Evolutionary conservation across 2,888 invertebrate genomes (phyloP).

Genomic region (Dinocampus coccinellae): DNA sequence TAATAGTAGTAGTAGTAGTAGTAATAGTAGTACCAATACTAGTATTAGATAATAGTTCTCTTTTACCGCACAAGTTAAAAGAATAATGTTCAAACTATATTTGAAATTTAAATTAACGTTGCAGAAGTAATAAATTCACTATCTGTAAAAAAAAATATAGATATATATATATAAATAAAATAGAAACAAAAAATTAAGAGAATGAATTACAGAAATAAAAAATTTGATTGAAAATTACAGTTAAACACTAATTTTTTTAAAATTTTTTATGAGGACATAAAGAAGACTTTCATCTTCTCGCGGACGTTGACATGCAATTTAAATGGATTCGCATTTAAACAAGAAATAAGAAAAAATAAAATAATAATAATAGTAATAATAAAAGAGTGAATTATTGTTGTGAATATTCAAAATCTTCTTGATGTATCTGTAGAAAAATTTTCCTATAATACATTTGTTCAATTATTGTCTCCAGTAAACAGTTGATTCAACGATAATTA

Average conservation of each 20-base stretch:
- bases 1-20: too few species aligned
- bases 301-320: not conserved
- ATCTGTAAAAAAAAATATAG: not conserved
- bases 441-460: slow-evolving; percentile 1
- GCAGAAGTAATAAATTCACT: slow-evolving; percentile 25
- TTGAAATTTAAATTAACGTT: slow-evolving; percentile 34
- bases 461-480: not conserved
- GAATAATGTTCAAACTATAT: slow-evolving; percentile 15
- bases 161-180: not conserved
- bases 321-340: not conserved
- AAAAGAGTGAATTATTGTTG: not conserved
- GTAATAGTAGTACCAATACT: too few species aligned
- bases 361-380: too few species aligned
- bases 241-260: not conserved
- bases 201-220: not conserved
- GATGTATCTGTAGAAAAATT: not conserved
- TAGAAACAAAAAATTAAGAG: not conserved
- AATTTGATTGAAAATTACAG: too few species aligned
- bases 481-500: slow-evolving; percentile 23
- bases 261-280: not conserved
- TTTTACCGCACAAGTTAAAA: not conserved
- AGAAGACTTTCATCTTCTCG: not conserved
- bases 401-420: not conserved
- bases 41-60: not conserved
- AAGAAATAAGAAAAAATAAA: too few species aligned